A percentile compares a stretch with the other conserved stretches of the same genome.
Evolutionary conservation across 2,797 vertebrate genomes (phyloP).

Genomic region (Pangasius djambal): DNA sequence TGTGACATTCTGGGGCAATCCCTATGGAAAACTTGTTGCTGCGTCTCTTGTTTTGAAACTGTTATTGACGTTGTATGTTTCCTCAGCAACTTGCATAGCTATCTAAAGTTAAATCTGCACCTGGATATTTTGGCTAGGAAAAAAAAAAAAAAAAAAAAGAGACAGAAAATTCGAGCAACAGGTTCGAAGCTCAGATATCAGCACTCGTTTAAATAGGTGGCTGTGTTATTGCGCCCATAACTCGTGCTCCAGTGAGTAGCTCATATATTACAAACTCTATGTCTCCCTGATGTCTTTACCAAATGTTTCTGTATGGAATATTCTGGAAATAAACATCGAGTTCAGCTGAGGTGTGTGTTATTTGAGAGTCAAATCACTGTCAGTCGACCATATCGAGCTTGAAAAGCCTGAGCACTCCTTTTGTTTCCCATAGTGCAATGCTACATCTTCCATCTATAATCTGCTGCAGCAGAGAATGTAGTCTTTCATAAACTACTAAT

Average conservation of each 20-base stretch:
- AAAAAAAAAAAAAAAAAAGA: not conserved
- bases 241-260: not conserved
- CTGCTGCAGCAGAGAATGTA: not conserved
- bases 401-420: not conserved
- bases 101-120: slow-evolving; percentile 45
- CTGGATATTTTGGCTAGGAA: slow-evolving; percentile 40
- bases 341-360: slow-evolving; percentile 11
- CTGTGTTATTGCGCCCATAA: not conserved
- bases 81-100: slow-evolving; percentile 42
- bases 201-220: not conserved
- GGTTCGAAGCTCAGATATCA: slow-evolving; percentile 1
- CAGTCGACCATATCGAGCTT: slow-evolving; percentile 29
- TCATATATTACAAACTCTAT: not conserved
- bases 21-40: slow-evolving; percentile 49
- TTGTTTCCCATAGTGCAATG: slow-evolving; percentile 12
- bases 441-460: not conserved
- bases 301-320: slow-evolving; percentile 5
- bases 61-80: slow-evolving; percentile 43
- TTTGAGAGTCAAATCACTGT: slow-evolving; percentile 46
- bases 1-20: slow-evolving; percentile 68
- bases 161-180: not conserved
- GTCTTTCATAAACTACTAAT: not conserved
- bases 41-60: slow-evolving; percentile 50
- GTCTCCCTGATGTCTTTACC: slow-evolving; percentile 35
- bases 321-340: slow-evolving; percentile 22